phyloP scores from a whole-genome alignment of 2,113 vertebrate species.

The Ailuropoda melanoleuca region DNA sequence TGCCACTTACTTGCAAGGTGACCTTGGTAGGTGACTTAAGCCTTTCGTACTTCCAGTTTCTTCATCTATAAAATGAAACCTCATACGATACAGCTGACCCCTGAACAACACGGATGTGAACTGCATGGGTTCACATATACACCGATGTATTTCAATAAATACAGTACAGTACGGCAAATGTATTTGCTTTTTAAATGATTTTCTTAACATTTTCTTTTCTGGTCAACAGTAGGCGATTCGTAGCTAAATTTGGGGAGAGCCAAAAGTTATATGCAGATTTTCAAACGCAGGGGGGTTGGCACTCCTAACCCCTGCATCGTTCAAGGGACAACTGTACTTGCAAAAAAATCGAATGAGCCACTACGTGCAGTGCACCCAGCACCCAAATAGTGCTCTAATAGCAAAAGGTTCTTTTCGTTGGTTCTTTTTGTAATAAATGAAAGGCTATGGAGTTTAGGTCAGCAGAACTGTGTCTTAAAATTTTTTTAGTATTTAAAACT shows the following conservation, averaged over 20 bases:
- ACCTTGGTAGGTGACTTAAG: not conserved
- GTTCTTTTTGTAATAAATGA: not conserved
- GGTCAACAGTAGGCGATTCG: not conserved
- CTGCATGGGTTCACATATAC: not conserved
- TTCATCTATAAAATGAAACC: slow-evolving; percentile 6
- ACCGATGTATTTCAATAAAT: not conserved
- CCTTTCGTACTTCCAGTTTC: not conserved
- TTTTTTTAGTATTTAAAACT: not conserved
- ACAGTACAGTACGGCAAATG: not conserved
- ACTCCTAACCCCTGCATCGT: not conserved
- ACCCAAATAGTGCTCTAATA: not conserved
- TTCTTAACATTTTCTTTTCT: not conserved
- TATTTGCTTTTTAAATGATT: not conserved
- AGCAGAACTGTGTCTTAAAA: not conserved
- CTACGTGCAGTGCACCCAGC: not conserved
- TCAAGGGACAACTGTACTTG: not conserved
- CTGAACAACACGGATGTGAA: not conserved
- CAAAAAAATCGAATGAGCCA: not conserved
- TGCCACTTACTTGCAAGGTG: not conserved
- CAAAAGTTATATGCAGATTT: not conserved
- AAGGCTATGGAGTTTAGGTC: not conserved
- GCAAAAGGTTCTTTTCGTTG: not conserved
- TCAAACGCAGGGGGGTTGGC: not conserved
- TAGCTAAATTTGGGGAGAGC: not conserved
- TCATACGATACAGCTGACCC: not conserved